Percentiles rank a stretch among this genome's conserved stretches.
phyloP scores from a whole-genome alignment of 2,888 invertebrate genomes.

The Chrysomela aeneicollis region DNA sequence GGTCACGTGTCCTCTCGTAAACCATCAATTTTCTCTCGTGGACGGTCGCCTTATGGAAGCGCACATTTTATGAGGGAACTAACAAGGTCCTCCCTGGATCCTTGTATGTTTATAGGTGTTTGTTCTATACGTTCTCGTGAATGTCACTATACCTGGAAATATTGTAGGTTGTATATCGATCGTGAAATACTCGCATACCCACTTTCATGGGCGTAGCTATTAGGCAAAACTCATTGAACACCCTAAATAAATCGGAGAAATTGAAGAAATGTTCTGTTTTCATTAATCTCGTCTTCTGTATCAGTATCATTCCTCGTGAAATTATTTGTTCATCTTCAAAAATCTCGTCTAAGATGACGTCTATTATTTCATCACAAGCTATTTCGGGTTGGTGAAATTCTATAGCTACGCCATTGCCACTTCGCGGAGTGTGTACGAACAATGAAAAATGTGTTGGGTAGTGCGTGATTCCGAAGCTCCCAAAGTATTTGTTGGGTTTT shows the following conservation, averaged over 20 bases:
- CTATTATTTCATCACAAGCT: too few species aligned
- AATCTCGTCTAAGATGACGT: too few species aligned
- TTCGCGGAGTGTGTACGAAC: too few species aligned
- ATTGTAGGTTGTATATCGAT: slow-evolving; percentile 28
- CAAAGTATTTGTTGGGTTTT: neutral
- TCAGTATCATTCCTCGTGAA: too few species aligned
- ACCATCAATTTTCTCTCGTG: neutral
- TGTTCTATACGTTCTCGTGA: slow-evolving; percentile 20
- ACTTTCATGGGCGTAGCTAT: neutral
- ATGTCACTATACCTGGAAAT: slow-evolving; percentile 21
- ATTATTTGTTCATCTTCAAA: too few species aligned
- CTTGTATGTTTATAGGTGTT: slow-evolving; percentile 17
- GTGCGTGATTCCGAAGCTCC: neutral
- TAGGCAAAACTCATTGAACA: too few species aligned
- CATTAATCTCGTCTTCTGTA: too few species aligned
- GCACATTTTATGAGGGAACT: slow-evolving; percentile 8
- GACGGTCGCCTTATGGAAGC: neutral
- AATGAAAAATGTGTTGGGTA: too few species aligned
- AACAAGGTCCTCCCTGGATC: slow-evolving; percentile 13
- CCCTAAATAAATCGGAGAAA: too few species aligned
- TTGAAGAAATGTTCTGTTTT: too few species aligned
- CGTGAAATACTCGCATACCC: slow-evolving; percentile 11
- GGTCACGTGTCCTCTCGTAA: neutral
- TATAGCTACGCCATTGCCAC: too few species aligned
- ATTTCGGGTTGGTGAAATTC: too few species aligned